These are phyloP conservation scores for Melanotaenia parkinsoni DNA, from an alignment of 2,797 vertebrate species.

Conservation along the genomic window DNA sequence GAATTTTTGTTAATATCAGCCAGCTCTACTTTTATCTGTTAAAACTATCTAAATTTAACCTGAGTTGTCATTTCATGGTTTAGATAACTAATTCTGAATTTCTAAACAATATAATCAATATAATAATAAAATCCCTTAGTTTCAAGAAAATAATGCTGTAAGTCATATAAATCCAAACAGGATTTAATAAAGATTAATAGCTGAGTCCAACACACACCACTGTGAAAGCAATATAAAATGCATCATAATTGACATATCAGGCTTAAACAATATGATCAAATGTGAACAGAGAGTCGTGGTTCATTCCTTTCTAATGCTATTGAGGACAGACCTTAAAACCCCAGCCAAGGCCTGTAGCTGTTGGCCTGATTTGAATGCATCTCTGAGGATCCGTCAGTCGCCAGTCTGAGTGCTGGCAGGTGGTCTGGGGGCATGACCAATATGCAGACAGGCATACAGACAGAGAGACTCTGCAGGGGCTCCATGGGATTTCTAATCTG, in stretches of 20 bases:
- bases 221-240: constrained; percentile 4
- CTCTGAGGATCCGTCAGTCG: constrained; percentile 66
- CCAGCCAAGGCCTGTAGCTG: constrained; percentile 64
- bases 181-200: background rate
- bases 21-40: no score
- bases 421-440: constrained; percentile 72
- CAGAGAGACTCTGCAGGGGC: constrained; percentile 49
- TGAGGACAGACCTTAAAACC: constrained; percentile 62
- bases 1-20: no score
- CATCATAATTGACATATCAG: constrained; percentile 26
- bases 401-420: constrained; percentile 69
- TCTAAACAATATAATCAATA: background rate
- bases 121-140: background rate
- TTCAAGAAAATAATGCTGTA: background rate
- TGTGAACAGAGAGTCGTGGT: constrained; percentile 43
- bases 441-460: constrained; percentile 49
- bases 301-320: constrained; percentile 47
- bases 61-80: background rate
- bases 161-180: background rate
- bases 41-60: background rate
- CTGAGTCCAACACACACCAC: background rate
- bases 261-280: constrained; percentile 39
- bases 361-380: constrained; percentile 63
- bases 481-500: constrained; percentile 60
- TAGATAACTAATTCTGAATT: background rate